Evolutionary conservation across 2,113 vertebrate species (phyloP).

Genomic region (Tupaia tana): DNA sequence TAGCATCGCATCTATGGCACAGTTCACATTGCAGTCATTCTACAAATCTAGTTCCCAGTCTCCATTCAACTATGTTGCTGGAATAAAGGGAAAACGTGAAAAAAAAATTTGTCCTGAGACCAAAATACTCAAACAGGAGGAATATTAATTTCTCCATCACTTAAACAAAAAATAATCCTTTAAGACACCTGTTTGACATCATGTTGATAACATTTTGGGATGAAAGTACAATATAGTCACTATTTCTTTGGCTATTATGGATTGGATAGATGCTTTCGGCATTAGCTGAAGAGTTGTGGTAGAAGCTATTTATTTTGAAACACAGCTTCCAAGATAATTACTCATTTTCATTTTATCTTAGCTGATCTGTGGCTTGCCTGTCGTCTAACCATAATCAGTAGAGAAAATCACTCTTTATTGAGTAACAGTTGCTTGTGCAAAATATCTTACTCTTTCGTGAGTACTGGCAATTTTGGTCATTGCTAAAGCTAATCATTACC

Average conservation of each 20-base stretch:
- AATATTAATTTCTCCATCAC: background rate
- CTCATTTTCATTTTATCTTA: background rate
- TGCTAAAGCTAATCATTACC: background rate
- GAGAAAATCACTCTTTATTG: background rate
- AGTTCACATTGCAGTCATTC: background rate
- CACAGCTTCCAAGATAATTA: background rate
- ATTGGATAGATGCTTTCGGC: background rate
- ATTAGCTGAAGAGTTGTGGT: background rate
- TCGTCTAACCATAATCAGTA: background rate
- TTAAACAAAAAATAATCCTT: background rate
- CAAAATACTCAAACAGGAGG: background rate
- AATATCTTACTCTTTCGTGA: background rate
- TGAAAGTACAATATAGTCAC: background rate
- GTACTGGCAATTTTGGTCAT: background rate
- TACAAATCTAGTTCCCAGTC: background rate
- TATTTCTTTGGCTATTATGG: background rate
- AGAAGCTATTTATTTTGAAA: conserved; percentile 4
- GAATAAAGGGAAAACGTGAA: background rate
- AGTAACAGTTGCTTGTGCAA: background rate
- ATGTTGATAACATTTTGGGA: background rate
- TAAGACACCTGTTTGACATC: background rate
- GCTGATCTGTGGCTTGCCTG: background rate
- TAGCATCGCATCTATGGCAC: background rate
- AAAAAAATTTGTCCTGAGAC: background rate
- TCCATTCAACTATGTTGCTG: background rate